A percentile compares a stretch with the other conserved stretches of the same genome.
Evolutionary conservation across 2,113 vertebrate genomes (phyloP).

Genomic region (Malurus elegans): DNA sequence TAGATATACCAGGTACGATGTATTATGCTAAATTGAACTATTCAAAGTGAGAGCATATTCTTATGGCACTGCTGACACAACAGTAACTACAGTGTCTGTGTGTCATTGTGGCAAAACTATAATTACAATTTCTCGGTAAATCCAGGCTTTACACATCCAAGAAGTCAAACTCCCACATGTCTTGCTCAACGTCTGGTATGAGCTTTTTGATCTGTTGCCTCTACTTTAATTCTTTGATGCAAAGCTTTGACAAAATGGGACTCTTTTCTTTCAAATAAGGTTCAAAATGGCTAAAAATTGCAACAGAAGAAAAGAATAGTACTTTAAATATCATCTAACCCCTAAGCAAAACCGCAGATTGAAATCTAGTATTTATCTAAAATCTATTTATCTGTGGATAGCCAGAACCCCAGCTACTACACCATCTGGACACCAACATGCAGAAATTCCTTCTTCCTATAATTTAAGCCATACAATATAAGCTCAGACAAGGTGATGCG

Average conservation of each 20-base stretch:
- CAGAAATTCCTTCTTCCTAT: neutral
- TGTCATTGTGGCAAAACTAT: constrained; percentile 54
- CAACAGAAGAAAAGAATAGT: neutral
- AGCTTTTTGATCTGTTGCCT: constrained; percentile 52
- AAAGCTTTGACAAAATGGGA: constrained; percentile 40
- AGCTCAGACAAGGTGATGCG: neutral
- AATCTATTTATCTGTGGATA: neutral
- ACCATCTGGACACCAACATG: neutral
- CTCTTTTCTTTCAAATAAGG: constrained; percentile 9
- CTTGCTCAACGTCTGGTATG: constrained; percentile 15
- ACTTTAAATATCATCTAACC: constrained; percentile 21
- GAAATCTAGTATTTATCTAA: neutral
- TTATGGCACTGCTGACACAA: constrained; percentile 53
- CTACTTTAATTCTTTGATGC: constrained; percentile 33
- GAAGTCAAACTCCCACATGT: constrained; percentile 44
- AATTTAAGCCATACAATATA: neutral
- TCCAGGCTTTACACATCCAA: constrained; percentile 35
- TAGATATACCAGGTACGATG: neutral
- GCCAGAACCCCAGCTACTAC: neutral
- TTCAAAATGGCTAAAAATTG: constrained; percentile 17
- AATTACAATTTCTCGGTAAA: constrained; percentile 52
- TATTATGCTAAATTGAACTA: constrained; percentile 11
- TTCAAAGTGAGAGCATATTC: constrained; percentile 21
- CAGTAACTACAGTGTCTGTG: neutral
- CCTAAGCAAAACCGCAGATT: neutral